These are phyloP conservation scores for Aegithalos caudatus DNA, from an alignment of 2,113 vertebrate genomes.

Conservation along the genomic window DNA sequence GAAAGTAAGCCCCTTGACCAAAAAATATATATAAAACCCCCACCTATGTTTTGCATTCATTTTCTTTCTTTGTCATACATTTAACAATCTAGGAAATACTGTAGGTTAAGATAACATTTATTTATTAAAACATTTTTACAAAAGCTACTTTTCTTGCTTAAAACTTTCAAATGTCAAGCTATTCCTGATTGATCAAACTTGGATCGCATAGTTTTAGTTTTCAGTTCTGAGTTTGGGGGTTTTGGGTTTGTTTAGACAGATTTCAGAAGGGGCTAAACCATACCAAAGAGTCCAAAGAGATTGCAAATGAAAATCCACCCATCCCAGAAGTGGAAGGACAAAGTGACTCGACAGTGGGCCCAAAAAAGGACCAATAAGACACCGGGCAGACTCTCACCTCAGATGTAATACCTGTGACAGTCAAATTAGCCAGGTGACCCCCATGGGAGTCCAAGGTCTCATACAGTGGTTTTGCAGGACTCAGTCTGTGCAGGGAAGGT, in stretches of 20 bases:
- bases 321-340: not conserved
- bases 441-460: not conserved
- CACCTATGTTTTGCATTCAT: not conserved
- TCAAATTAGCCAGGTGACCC: not conserved
- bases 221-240: not conserved
- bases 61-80: not conserved
- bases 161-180: not conserved
- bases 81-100: not conserved
- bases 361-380: not conserved
- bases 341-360: not conserved
- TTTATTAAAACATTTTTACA: not conserved
- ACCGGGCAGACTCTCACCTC: not conserved
- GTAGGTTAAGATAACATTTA: not conserved
- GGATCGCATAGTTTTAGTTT: not conserved
- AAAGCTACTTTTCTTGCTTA: not conserved
- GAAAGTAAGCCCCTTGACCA: not conserved
- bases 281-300: not conserved
- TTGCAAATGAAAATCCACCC: not conserved
- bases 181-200: not conserved
- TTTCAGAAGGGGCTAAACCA: not conserved
- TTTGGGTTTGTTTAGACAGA: not conserved
- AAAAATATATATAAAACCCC: not conserved
- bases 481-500: not conserved
- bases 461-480: rapidly evolving
- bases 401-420: too few relatives aligned